Percentiles rank a stretch among this genome's conserved stretches.
Conservation (phyloP, 2,113 vertebrate species). For the Oxygymnocypris stewartii region DNA sequence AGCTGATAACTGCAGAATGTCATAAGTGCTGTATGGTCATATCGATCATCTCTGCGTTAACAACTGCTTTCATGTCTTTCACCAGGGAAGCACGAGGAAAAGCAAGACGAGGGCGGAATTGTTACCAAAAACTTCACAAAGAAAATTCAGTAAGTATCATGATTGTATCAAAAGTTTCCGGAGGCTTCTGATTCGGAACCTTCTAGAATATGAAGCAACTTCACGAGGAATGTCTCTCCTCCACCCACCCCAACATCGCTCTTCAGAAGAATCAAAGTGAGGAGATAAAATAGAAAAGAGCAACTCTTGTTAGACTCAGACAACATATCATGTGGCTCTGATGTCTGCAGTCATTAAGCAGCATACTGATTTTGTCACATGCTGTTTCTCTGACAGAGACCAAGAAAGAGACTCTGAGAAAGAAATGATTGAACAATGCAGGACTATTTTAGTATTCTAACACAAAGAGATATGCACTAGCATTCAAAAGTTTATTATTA, state of each 20-base stretch:
- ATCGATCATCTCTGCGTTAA: background rate
- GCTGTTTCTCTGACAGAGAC: background rate
- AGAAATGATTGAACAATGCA: background rate
- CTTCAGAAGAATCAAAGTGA: conserved; percentile 68
- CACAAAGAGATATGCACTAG: background rate
- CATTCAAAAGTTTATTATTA: background rate
- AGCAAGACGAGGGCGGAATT: conserved; percentile 94
- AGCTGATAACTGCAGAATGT: conserved; percentile 4
- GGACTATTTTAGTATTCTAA: background rate
- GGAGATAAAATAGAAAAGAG: conserved; percentile 63
- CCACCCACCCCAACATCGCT: background rate
- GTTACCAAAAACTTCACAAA: conserved; percentile 99
- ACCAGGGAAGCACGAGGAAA: conserved; percentile 95
- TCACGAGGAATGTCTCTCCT: conserved; percentile 10
- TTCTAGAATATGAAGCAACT: conserved; percentile 23
- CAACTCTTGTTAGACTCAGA: conserved; percentile 64
- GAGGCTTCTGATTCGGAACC: background rate
- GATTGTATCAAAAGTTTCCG: conserved; percentile 3
- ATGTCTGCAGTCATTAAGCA: conserved; percentile 28
- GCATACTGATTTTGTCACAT: background rate
- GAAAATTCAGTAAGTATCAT: conserved; percentile 93
- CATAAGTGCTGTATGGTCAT: background rate
- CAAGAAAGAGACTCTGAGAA: background rate
- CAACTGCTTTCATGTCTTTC: background rate
- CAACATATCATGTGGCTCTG: conserved; percentile 53